Percentiles rank a stretch among this genome's conserved stretches.
Evolutionary conservation across 2,113 vertebrate species (phyloP).

Genomic region (Solenodon paradoxus): DNA sequence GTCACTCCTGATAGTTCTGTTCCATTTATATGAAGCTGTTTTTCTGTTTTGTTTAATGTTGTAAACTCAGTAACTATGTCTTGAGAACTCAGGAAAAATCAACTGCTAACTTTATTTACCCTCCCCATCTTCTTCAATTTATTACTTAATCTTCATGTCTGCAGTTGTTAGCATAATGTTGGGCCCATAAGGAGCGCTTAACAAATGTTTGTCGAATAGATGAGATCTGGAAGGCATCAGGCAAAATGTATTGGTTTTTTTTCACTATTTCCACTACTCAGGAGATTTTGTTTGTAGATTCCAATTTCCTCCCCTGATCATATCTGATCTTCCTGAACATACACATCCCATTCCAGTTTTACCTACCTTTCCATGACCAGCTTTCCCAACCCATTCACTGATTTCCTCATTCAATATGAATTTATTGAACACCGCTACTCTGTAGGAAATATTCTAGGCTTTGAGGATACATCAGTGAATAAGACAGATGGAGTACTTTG

Average conservation of each 20-base stretch:
- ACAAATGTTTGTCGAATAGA: not conserved
- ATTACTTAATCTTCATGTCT: not conserved
- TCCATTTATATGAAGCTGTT: not conserved
- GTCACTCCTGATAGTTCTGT: not conserved
- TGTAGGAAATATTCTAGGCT: not conserved
- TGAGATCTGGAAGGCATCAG: not conserved
- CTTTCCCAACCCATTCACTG: not conserved
- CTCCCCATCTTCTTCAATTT: not conserved
- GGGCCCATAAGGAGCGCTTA: not conserved
- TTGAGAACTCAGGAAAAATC: not conserved
- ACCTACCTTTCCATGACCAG: not conserved
- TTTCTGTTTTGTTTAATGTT: not conserved
- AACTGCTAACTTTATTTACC: not conserved
- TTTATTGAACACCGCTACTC: not conserved
- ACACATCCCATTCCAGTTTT: not conserved
- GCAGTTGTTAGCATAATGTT: not conserved
- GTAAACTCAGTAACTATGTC: not conserved
- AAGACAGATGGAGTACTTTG: not conserved
- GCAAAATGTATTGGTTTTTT: slow-evolving; percentile 40
- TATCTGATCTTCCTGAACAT: slow-evolving; percentile 16
- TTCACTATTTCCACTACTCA: slow-evolving; percentile 32
- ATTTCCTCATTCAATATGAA: not conserved
- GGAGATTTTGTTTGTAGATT: not conserved
- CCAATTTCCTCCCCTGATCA: slow-evolving; percentile 25
- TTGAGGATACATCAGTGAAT: not conserved